These are phyloP conservation scores for Xanthia togata DNA, from an alignment of 2,888 invertebrate species.

Conservation along the genomic window DNA sequence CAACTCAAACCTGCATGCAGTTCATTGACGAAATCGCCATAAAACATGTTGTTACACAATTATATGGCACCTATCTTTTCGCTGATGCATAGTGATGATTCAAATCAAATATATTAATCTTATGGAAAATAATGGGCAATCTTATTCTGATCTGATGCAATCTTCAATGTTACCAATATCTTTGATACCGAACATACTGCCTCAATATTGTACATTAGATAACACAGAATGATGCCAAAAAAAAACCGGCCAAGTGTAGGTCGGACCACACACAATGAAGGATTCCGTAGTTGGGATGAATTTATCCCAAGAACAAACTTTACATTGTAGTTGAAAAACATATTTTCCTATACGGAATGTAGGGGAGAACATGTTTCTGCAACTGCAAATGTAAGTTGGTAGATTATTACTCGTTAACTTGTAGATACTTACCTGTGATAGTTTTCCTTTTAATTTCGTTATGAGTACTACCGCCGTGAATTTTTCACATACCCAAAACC, in stretches of 20 bases:
- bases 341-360: too few species aligned
- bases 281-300: too few species aligned
- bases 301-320: too few species aligned
- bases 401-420: too few species aligned
- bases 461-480: too few species aligned
- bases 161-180: neutral
- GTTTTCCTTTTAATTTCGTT: too few species aligned
- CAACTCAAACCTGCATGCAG: neutral
- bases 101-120: constrained; percentile 8
- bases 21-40: constrained; percentile 12
- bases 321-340: too few species aligned
- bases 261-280: too few species aligned
- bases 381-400: too few species aligned
- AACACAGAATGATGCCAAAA: neutral
- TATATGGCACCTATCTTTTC: neutral
- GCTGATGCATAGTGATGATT: neutral
- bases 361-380: too few species aligned
- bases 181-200: constrained; percentile 4
- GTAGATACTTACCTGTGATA: too few species aligned
- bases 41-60: neutral
- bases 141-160: neutral
- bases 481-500: too few species aligned
- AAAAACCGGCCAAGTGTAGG: neutral
- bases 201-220: constrained; percentile 7
- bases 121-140: neutral